These are phyloP conservation scores for Glyphotaelius pellucidus DNA, from an alignment of 2,888 invertebrate species.

Conservation along the genomic window DNA sequence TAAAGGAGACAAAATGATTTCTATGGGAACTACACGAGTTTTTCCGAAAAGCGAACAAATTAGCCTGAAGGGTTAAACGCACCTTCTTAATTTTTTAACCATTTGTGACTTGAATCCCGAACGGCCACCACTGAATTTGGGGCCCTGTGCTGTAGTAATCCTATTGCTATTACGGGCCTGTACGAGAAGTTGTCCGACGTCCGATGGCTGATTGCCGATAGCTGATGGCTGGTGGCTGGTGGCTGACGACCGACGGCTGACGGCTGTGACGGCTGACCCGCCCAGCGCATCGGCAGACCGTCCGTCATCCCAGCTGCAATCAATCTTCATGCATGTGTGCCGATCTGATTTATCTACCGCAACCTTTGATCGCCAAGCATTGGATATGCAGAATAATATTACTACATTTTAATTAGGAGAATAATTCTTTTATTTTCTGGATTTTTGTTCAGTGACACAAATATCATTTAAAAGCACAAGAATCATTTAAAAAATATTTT, in stretches of 20 bases:
- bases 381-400: not conserved
- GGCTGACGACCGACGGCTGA: not conserved
- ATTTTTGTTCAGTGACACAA: not conserved
- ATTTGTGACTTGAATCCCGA: too few species aligned
- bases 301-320: conserved; percentile 40
- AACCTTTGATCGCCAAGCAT: not conserved
- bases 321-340: conserved; percentile 54
- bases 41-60: too few species aligned
- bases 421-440: not conserved
- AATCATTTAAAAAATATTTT: not conserved
- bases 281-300: conserved; percentile 6
- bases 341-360: conserved; percentile 35
- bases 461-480: not conserved
- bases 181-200: not conserved
- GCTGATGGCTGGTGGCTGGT: not conserved
- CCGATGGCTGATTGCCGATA: not conserved
- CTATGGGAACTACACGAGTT: too few species aligned
- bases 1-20: too few species aligned
- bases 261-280: conserved; percentile 35
- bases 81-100: too few species aligned
- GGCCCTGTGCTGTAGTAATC: too few species aligned
- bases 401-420: not conserved
- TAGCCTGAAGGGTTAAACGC: too few species aligned
- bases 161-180: not conserved
- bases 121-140: too few species aligned